phyloP scores from a whole-genome alignment of 2,797 vertebrate genomes.

The Poecilia velifera region DNA sequence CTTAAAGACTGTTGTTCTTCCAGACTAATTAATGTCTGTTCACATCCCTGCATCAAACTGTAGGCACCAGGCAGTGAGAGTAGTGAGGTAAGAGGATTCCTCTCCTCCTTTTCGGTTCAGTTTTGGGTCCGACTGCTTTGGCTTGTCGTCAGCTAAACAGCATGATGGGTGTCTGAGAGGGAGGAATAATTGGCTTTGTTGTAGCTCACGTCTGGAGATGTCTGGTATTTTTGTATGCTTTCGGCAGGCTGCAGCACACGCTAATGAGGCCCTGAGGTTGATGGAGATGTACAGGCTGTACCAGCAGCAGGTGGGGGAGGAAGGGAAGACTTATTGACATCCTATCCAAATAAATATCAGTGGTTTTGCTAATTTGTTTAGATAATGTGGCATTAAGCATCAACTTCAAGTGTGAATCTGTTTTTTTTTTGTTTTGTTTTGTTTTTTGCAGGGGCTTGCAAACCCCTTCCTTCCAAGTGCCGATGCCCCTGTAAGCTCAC shows the following conservation, averaged over 20 bases:
- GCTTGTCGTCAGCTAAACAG: conserved; percentile 30
- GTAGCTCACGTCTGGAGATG: conserved; percentile 54
- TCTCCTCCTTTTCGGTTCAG: conserved; percentile 2
- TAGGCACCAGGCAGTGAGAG: conserved; percentile 73
- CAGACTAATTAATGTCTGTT: neutral
- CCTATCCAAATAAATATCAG: neutral
- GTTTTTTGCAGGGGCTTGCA: conserved; percentile 54
- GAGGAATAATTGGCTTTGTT: conserved; percentile 41
- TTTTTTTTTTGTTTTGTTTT: neutral
- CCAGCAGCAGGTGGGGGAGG: conserved; percentile 75
- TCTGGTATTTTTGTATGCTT: conserved; percentile 57
- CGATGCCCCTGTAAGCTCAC: conserved; percentile 58
- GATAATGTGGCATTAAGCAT: conserved; percentile 7
- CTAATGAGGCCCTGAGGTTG: conserved; percentile 76
- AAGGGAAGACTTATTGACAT: neutral
- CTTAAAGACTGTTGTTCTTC: conserved; percentile 25
- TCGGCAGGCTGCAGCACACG: conserved; percentile 71
- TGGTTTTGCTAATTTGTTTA: neutral
- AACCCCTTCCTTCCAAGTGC: conserved; percentile 70
- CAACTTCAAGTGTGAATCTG: conserved; percentile 12
- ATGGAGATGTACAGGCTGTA: conserved; percentile 81
- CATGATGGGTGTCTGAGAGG: conserved; percentile 38
- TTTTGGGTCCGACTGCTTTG: conserved; percentile 2
- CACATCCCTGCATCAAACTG: conserved; percentile 23
- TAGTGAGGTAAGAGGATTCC: conserved; percentile 66